phyloP scores from a whole-genome alignment of 1,140 invertebrate species.

The Drosophila tropicalis region DNA sequence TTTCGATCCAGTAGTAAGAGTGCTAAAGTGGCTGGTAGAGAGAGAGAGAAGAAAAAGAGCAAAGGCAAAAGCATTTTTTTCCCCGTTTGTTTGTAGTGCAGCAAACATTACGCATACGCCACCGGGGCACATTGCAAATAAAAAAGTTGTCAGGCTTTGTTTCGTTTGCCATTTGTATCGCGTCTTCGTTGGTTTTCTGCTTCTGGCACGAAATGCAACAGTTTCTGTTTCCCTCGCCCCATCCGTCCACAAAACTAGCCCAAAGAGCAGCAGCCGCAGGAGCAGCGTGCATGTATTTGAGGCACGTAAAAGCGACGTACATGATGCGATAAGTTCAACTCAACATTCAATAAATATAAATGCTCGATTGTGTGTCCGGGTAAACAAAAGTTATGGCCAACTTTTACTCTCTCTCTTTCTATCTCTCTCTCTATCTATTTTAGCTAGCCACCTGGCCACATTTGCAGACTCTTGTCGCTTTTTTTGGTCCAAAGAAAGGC shows the following conservation, averaged over 20 bases:
- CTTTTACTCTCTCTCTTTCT: slow-evolving; percentile 11
- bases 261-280: background rate
- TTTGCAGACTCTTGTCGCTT: slow-evolving; percentile 2
- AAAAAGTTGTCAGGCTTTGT: slow-evolving; percentile 23
- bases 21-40: background rate
- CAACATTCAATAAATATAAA: slow-evolving; percentile 52
- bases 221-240: background rate
- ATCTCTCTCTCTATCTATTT: too few relatives aligned
- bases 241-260: background rate
- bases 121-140: slow-evolving; percentile 25
- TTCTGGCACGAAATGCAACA: slow-evolving; percentile 38
- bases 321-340: slow-evolving; percentile 57
- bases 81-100: background rate
- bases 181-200: background rate
- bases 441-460: slow-evolving; percentile 15
- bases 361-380: slow-evolving; percentile 15
- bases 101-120: slow-evolving; percentile 52
- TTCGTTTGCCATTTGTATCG: slow-evolving; percentile 35
- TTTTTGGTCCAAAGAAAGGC: background rate
- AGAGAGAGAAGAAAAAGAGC: background rate
- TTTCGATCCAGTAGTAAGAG: slow-evolving; percentile 9
- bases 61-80: slow-evolving; percentile 12
- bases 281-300: slow-evolving; percentile 38
- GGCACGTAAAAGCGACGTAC: slow-evolving; percentile 50
- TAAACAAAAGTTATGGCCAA: slow-evolving; percentile 55